Base-by-base conservation (phyloP, 2,888 invertebrate genomes). In the Achlya flavicornis region DNA sequence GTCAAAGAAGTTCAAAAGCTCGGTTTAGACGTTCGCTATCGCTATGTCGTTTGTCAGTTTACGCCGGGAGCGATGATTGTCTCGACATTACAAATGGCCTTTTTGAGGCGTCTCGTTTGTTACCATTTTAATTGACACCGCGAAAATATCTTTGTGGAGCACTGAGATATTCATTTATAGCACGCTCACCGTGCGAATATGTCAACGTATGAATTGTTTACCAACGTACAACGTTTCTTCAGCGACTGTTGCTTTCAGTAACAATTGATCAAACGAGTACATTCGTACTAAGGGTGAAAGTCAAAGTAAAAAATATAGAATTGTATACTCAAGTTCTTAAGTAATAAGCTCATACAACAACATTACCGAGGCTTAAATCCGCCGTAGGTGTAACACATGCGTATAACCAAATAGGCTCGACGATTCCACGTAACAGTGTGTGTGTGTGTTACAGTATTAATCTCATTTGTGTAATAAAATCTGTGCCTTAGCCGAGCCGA, bases 381-480 rank as follows among this genome's bases (percentile, higher is more conserved):
- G 58, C 12, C 41, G 33, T 35, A 41, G 35, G 60, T 60, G 38
- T 41, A 33, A 57, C 57, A 58, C 38, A 53, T 41, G 19, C 43
- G 75, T 73, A 78, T 76, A 73, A 66, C 67, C 64, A 72, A 61
- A 64, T 64, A 67, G 68, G 48, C 74, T 75, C 71, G 71, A 74
- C 68, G 71, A 66, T 69, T 68, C 74, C 73, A 73, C 71, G 71
- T 76, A 76, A 75, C 76, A 38, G 58, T 61, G 65, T 59, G 58
- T 63, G 77, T 80, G 80, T 83, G 81, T 80, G 86, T 88, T 88
- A 81, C 85, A 83, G 83, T 87, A 91, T 91, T 93, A 93, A 93
- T 93, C 93, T 87, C 89, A 92, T 93, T 93, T 93, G 92, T 89
- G 93, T 93, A 93, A 92, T 92, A 92, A 93, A 93, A 93, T 93